Percentiles rank a stretch among this genome's conserved stretches.
These are phyloP conservation scores for Endotricha flammealis DNA, from an alignment of 2,888 invertebrate species.

Conservation along the genomic window DNA sequence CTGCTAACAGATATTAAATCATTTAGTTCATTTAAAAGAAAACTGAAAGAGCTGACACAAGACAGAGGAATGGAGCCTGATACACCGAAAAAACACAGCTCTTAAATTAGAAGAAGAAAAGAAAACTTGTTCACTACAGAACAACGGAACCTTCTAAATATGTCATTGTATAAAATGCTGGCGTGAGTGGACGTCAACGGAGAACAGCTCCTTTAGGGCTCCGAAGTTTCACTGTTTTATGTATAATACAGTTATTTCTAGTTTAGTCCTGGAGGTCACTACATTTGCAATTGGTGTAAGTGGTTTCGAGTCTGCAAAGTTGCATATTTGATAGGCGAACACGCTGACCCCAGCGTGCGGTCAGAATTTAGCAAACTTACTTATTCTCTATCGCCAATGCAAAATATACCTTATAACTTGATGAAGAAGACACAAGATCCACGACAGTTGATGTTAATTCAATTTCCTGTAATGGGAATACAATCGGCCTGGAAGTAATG, in stretches of 20 bases:
- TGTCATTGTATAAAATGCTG: too few species aligned
- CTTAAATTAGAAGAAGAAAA: too few species aligned
- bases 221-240: too few species aligned
- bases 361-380: conserved; percentile 17
- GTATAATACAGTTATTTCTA: neutral
- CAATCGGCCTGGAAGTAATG: conserved; percentile 27
- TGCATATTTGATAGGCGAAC: conserved; percentile 49
- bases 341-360: conserved; percentile 27
- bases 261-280: neutral
- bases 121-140: too few species aligned
- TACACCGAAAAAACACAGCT: too few species aligned
- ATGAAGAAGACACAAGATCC: conserved; percentile 11
- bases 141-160: too few species aligned
- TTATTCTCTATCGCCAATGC: conserved; percentile 7
- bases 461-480: conserved; percentile 28
- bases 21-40: too few species aligned
- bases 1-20: too few species aligned
- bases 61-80: too few species aligned
- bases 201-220: too few species aligned
- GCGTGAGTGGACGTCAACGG: too few species aligned
- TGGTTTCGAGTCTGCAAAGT: conserved; percentile 41
- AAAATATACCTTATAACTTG: conserved; percentile 19
- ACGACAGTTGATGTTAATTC: neutral
- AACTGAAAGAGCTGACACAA: too few species aligned
- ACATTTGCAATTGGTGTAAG: conserved; percentile 46